Conservation (phyloP, 2,113 vertebrate species). For the Stictonetta naevosa region DNA sequence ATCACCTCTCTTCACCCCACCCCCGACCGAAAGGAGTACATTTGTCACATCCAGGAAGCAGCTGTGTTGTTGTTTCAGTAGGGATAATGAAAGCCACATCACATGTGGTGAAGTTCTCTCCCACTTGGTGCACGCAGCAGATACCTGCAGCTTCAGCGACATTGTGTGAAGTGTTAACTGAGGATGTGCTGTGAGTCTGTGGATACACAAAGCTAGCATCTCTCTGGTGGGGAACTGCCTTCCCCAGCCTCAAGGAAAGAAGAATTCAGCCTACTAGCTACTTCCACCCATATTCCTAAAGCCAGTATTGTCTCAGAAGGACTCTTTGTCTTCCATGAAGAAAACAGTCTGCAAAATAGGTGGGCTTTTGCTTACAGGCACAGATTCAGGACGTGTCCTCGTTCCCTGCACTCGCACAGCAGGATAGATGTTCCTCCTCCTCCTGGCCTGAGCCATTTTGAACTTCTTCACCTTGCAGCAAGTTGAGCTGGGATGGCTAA, state of each 20-base stretch:
- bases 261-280: neutral
- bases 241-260: neutral
- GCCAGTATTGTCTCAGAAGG: neutral
- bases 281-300: neutral
- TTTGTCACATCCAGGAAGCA: slow-evolving; percentile 64
- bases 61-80: slow-evolving; percentile 42
- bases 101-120: neutral
- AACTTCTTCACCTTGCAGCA: neutral
- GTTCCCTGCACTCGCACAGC: neutral
- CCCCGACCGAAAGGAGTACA: neutral
- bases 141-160: neutral
- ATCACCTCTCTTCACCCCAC: slow-evolving; percentile 42
- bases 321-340: neutral
- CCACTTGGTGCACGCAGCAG: neutral
- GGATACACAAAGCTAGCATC: neutral
- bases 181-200: neutral
- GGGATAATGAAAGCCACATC: neutral
- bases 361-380: neutral
- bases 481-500: neutral
- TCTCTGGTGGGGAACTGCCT: neutral
- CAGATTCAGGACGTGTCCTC: neutral
- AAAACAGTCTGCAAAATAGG: neutral
- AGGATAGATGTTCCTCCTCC: neutral
- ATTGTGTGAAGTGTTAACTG: neutral
- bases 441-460: neutral